phyloP scores from a whole-genome alignment of 2,888 invertebrate genomes.

The Frankliniella intonsa region DNA sequence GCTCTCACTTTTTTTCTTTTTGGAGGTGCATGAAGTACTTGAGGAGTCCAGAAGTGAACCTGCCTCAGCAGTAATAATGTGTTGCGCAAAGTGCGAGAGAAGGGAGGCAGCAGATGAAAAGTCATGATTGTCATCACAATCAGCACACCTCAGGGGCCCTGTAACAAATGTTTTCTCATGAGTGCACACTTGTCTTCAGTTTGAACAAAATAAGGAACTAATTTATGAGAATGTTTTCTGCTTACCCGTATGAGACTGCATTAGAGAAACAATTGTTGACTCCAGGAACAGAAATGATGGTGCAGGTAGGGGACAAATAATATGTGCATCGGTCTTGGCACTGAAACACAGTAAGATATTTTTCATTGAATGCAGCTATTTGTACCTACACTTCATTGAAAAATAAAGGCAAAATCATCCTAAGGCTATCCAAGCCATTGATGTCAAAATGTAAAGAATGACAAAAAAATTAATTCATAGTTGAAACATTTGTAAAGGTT shows the following conservation, averaged over 20 bases:
- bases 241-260: background rate
- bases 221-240: background rate
- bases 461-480: too few relatives aligned
- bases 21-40: background rate
- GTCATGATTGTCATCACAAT: slow-evolving; percentile 42
- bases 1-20: slow-evolving; percentile 25
- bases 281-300: background rate
- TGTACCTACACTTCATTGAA: too few relatives aligned
- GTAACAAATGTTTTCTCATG: background rate
- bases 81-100: slow-evolving; percentile 45
- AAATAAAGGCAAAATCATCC: too few relatives aligned
- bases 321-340: background rate
- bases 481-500: too few relatives aligned
- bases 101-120: slow-evolving; percentile 44
- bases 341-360: background rate
- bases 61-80: slow-evolving; percentile 39
- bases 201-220: too few relatives aligned
- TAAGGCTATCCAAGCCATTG: too few relatives aligned
- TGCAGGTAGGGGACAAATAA: background rate
- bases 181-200: too few relatives aligned
- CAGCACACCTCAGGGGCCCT: slow-evolving; percentile 12
- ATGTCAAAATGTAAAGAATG: too few relatives aligned
- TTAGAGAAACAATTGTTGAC: background rate
- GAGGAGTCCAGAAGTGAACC: slow-evolving; percentile 27
- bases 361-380: background rate